Conservation (phyloP, 2,888 invertebrate species). For the Caenorhabditis sinica region DNA sequence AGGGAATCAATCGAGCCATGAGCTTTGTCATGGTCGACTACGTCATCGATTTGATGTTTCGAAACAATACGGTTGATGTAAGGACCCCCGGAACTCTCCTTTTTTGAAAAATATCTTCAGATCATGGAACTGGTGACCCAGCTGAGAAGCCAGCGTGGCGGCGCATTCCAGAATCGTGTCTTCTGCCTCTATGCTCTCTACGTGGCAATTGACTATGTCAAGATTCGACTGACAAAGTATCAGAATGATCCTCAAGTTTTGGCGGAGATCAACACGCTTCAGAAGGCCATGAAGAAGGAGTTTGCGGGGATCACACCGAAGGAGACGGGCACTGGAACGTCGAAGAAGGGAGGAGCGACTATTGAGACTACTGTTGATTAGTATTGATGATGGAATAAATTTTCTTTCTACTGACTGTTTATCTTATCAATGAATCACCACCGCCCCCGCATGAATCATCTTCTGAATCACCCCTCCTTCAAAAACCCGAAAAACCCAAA, state of each 20-base stretch:
- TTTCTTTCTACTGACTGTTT: not conserved
- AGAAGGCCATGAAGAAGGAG: conserved; percentile 24
- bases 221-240: conserved; percentile 43
- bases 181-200: conserved; percentile 40
- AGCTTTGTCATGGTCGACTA: conserved; percentile 46
- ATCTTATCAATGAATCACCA: not conserved
- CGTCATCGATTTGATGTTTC: conserved; percentile 45
- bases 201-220: conserved; percentile 49
- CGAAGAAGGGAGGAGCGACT: conserved; percentile 8
- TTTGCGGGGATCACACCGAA: conserved; percentile 26
- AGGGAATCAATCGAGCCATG: conserved; percentile 55
- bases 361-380: conserved; percentile 9
- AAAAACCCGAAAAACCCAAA: not conserved
- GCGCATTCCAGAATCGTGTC: conserved; percentile 46
- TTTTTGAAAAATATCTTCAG: conserved; percentile 7
- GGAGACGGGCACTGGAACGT: conserved; percentile 20
- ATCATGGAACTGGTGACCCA: conserved; percentile 29
- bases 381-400: not conserved
- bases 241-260: conserved; percentile 21
- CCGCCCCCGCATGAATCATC: not conserved
- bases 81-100: not conserved
- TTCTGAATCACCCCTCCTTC: not conserved
- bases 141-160: conserved; percentile 39
- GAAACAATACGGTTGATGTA: conserved; percentile 53
- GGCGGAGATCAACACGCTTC: conserved; percentile 8